Percentiles rank a stretch among this genome's conserved stretches.
phyloP scores from a whole-genome alignment of 2,888 invertebrate species.

The Hirudinaria manillensis region DNA sequence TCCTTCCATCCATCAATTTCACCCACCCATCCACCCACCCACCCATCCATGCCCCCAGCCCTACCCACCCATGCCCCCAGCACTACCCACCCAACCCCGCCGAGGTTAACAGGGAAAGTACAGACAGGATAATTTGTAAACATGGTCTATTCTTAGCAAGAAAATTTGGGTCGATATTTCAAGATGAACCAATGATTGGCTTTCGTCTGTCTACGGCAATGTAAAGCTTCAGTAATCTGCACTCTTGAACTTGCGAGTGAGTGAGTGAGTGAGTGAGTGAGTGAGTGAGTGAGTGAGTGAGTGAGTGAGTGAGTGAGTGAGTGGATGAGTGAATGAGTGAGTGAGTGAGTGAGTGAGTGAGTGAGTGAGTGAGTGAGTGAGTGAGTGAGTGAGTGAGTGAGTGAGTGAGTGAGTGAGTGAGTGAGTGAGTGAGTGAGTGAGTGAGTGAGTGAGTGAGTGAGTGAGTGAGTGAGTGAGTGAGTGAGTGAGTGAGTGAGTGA shows the following conservation, averaged over 20 bases:
- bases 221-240: too few species aligned
- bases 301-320: background rate
- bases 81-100: background rate
- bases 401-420: slow-evolving; percentile 1
- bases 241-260: too few species aligned
- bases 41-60: background rate
- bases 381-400: background rate
- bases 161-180: too few species aligned
- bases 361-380: background rate
- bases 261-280: background rate
- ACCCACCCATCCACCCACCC: slow-evolving; percentile 6
- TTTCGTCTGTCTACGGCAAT: too few species aligned
- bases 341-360: background rate
- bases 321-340: slow-evolving; percentile 1
- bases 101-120: too few species aligned
- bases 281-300: background rate
- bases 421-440: slow-evolving; percentile 6
- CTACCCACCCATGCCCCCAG: background rate
- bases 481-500: background rate
- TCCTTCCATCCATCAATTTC: slow-evolving; percentile 2
- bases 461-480: background rate
- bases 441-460: background rate
- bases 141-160: background rate
- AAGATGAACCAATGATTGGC: background rate
- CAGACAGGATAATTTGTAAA: too few species aligned